Base-by-base conservation (phyloP, 2,113 vertebrate genomes). In the Trogon surrucura region DNA sequence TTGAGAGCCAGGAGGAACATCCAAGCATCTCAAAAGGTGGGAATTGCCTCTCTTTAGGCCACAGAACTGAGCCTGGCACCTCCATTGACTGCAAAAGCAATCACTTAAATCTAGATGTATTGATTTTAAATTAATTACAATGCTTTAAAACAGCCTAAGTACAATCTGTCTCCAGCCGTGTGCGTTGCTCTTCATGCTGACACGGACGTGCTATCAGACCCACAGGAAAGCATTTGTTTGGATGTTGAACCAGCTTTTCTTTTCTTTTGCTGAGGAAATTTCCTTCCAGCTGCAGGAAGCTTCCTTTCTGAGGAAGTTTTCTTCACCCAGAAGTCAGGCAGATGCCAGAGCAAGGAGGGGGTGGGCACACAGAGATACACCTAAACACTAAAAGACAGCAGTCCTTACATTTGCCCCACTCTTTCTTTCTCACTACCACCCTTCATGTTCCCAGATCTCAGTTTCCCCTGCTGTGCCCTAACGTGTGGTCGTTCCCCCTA, bases 101-200 rank as follows among this genome's bases (percentile, higher is more conserved):
- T 6, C 45, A 45, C 9, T 34, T 34, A 12, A 60, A 71, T 90
- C 58, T 36, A 74, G 26, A 71, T 10, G 3, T 50, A 82, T 51
- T 79, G 89, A 85, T 88, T 96, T 94, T 23, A 92, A 90, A 88
- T 92, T 85, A 54, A 88, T 57, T 71, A 45, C 17, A 53, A 47
- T 41, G 61, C 30, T 92, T 95, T 82, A 79, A 79, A 92, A 75
- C 23, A 71, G 36, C 21, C 41, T 29, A 8, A 58, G 45, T 41
- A 13, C 36, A 30, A 48, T 34, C 36, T 85, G 23, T 32, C 16
- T 25, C 15, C 27, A 51, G 47, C 80, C 29, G 26, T 23, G 65
- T 30, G 66, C 38, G 9, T 47, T 50, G 48, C 47, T 41, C 47
- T n/a, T 61, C 0, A 0, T 32, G 57, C 57, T 38, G 32, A 22